Base-by-base conservation (phyloP, 2,888 invertebrate species). In the Cremastobaeus sp. region DNA sequence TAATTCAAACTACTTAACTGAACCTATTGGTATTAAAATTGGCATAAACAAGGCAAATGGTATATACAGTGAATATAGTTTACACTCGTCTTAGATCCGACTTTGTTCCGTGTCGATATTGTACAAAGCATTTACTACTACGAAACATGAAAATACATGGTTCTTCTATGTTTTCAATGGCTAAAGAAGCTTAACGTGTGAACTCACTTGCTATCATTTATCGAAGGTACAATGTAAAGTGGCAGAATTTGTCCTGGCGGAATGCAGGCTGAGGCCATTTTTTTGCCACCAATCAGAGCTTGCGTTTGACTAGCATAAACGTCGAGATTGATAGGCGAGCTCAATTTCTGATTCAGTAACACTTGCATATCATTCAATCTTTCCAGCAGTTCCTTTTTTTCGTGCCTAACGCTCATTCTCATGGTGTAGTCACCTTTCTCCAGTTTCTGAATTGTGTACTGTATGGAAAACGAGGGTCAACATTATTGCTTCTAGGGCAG, bases 341-440 rank as follows among this genome's bases (percentile, higher is more conserved):
- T 88, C 45, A 98, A 89, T 82, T 97, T 95, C 87, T 94, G 94
- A 78, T 92, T 91, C 11, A 96, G 86, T 34, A 94, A 86, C 74
- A 97, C 86, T 0, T 93, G 93, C 80, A 94, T 89, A 71, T 98
- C 97, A 20, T 92, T 91, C 52, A 98, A 89, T 88, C 93, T 94
- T 80, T 99, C 98, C 71, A 99, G 90, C 55, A 94, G 88, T 20
- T 95, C 92, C 76, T 93, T 92, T 84, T 92, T 94, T 82, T 98
- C 97, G 87, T 99, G 98, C 0, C 99, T 93, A 8, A 99, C 90
- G 87, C 96, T 96, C 82, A 98, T 89, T 37, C 93, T 92, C 5
- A 99, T 89, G 0, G 92, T 92, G 88, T 97, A 99, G 77, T 99
- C 98, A 14, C 99, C 99, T 86, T 98, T 98, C 77, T 98, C 97